phyloP scores from a whole-genome alignment of 2,888 invertebrate species.

The Harpalus rubripes region DNA sequence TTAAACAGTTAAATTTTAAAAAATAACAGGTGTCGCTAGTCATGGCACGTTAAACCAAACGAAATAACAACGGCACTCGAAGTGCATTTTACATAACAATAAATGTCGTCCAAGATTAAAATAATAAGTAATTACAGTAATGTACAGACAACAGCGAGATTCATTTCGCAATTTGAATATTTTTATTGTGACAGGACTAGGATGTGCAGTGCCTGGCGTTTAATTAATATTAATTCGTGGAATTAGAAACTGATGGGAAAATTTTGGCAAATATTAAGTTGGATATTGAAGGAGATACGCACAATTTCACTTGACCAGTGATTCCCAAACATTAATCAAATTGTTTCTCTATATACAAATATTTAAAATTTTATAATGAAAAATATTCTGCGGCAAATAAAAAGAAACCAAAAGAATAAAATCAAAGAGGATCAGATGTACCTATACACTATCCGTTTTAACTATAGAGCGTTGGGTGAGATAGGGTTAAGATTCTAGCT shows the following conservation, averaged over 20 bases:
- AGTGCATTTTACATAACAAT: constrained; percentile 15
- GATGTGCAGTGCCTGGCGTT: not conserved
- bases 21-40: not conserved
- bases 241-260: not conserved
- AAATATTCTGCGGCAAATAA: too few relatives aligned
- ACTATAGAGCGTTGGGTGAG: too few relatives aligned
- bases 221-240: constrained; percentile 37
- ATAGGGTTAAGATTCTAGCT: too few relatives aligned
- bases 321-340: not conserved
- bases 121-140: not conserved
- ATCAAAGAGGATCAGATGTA: too few relatives aligned
- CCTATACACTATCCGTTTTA: too few relatives aligned
- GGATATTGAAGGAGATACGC: not conserved
- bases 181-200: not conserved
- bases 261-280: constrained; percentile 20
- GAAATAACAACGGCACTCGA: not conserved
- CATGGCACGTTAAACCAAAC: constrained; percentile 9
- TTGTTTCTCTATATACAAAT: not conserved
- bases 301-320: not conserved
- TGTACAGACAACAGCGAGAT: not conserved
- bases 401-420: too few relatives aligned
- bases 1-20: not conserved
- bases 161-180: not conserved
- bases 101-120: not conserved
- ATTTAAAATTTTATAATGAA: too few relatives aligned